phyloP scores from a whole-genome alignment of 2,113 vertebrate genomes.

The Dipodomys spectabilis region DNA sequence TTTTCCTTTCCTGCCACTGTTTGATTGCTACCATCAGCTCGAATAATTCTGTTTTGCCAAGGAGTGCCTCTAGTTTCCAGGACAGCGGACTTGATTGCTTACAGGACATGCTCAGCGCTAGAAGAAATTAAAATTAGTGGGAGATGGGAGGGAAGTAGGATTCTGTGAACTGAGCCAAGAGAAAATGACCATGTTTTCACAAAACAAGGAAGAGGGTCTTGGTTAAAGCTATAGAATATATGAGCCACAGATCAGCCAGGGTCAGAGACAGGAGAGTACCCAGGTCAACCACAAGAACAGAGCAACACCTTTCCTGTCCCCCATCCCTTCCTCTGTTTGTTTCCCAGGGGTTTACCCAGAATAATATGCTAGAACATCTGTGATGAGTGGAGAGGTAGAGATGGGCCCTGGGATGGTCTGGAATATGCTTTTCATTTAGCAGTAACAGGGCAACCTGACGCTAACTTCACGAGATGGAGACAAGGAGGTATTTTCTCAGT shows the following conservation, averaged over 20 bases:
- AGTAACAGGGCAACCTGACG: neutral
- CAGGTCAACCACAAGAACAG: neutral
- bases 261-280: neutral
- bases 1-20: constrained; percentile 54
- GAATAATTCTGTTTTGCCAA: constrained; percentile 62
- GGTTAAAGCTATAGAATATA: neutral
- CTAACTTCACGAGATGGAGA: constrained; percentile 28
- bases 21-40: constrained; percentile 59
- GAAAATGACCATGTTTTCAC: constrained; percentile 15
- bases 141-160: neutral
- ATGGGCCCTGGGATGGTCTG: neutral
- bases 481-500: neutral
- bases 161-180: constrained; percentile 46
- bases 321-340: neutral
- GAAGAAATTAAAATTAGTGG: constrained; percentile 53
- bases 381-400: neutral
- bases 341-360: neutral
- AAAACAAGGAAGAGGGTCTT: neutral
- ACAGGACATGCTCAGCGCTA: neutral
- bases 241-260: neutral
- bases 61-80: constrained; percentile 63
- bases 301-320: neutral
- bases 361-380: constrained; percentile 39
- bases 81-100: constrained; percentile 2
- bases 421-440: neutral